phyloP scores from a whole-genome alignment of 2,113 vertebrate species.

The Psammodynastes pulverulentus region DNA sequence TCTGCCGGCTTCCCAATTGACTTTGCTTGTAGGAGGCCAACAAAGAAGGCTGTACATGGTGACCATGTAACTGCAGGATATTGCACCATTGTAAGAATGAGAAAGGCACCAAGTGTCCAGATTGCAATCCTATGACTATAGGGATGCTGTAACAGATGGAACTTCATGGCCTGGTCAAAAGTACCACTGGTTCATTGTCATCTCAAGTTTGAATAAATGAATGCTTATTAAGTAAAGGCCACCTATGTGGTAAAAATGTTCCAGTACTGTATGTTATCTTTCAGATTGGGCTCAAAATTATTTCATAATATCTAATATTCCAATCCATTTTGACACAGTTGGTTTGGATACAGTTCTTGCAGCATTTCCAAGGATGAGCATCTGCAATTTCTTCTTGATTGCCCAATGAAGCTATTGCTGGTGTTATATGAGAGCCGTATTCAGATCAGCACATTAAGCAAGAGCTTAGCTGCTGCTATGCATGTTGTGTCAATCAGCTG shows the following conservation, averaged over 20 bases:
- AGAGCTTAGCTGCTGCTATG: not conserved
- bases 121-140: not conserved
- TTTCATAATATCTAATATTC: not conserved
- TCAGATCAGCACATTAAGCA: not conserved
- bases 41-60: not conserved
- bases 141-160: not conserved
- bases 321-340: not conserved
- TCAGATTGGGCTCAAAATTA: not conserved
- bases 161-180: not conserved
- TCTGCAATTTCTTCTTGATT: not conserved
- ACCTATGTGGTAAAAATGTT: not conserved
- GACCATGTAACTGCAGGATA: not conserved
- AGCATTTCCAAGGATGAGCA: not conserved
- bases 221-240: not conserved
- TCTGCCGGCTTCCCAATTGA: not conserved
- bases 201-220: too few relatives aligned
- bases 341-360: not conserved
- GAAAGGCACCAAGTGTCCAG: not conserved
- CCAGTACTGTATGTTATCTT: not conserved
- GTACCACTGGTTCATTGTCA: not conserved
- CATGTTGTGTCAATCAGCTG: not conserved
- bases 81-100: not conserved
- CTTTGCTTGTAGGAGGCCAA: not conserved
- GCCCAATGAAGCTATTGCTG: not conserved
- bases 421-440: not conserved